These are phyloP conservation scores for Calcarius lapponicus DNA, from an alignment of 2,797 vertebrate species.

Conservation along the genomic window DNA sequence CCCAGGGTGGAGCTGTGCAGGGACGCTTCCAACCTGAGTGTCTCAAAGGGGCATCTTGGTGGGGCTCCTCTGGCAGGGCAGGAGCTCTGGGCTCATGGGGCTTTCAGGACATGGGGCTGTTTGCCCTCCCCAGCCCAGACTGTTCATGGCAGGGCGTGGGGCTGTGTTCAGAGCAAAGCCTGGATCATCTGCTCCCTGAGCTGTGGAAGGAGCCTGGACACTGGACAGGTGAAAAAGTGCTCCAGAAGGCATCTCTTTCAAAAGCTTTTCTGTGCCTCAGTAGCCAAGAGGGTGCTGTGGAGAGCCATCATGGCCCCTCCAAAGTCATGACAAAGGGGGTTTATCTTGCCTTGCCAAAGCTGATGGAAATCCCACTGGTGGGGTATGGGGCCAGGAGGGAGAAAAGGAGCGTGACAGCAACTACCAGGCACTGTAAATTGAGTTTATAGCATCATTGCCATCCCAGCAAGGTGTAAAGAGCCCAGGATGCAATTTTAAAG, in stretches of 20 bases:
- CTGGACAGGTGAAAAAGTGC: neutral
- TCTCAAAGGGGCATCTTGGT: neutral
- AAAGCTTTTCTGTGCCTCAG: neutral
- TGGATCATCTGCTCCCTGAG: neutral
- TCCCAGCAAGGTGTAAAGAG: neutral
- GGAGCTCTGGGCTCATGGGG: fast-evolving
- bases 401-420: neutral
- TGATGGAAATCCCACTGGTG: neutral
- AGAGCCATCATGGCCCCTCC: neutral
- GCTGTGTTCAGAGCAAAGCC: neutral
- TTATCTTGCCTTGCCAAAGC: neutral
- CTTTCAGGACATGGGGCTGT: neutral
- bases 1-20: neutral
- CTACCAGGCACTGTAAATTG: neutral
- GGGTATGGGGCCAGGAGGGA: neutral
- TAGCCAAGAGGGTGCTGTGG: neutral
- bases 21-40: neutral
- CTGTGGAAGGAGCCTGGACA: neutral
- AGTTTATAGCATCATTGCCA: neutral
- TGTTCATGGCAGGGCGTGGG: neutral
- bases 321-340: neutral
- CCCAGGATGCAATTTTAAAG: neutral
- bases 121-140: neutral
- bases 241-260: neutral
- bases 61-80: fast-evolving